Percentiles rank a stretch among this genome's conserved stretches.
These are phyloP conservation scores for Lutjanus campechanus DNA, from an alignment of 2,797 vertebrate species.

Conservation along the genomic window DNA sequence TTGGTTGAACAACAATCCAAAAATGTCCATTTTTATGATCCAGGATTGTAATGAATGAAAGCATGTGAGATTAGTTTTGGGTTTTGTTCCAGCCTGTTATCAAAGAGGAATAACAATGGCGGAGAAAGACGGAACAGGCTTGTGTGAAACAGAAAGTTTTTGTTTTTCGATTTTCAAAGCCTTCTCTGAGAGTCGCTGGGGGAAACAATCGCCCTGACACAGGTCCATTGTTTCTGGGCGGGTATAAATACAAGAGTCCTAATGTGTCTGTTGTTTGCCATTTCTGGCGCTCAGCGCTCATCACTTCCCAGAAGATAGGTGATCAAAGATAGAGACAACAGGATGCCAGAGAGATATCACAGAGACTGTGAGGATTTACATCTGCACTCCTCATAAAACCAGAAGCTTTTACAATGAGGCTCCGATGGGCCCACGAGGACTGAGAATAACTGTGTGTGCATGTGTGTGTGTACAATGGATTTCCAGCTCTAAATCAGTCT, in stretches of 20 bases:
- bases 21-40: constrained; percentile 69
- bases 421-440: constrained; percentile 50
- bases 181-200: constrained; percentile 50
- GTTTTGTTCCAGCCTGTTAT: constrained; percentile 74
- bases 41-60: constrained; percentile 73
- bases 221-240: constrained; percentile 75
- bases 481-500: constrained; percentile 67
- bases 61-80: constrained; percentile 72
- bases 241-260: constrained; percentile 71
- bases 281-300: constrained; percentile 65
- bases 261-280: constrained; percentile 75
- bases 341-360: constrained; percentile 74
- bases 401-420: constrained; percentile 69
- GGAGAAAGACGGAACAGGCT: constrained; percentile 63
- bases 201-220: constrained; percentile 72
- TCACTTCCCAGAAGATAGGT: constrained; percentile 81
- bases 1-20: constrained; percentile 49
- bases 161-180: constrained; percentile 73
- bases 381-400: constrained; percentile 77
- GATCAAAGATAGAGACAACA: constrained; percentile 81
- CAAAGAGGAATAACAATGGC: constrained; percentile 74
- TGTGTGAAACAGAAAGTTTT: constrained; percentile 71
- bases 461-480: constrained; percentile 59
- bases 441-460: constrained; percentile 33
- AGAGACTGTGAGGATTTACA: constrained; percentile 83